These are phyloP conservation scores for Acanthopagrus latus DNA, from an alignment of 2,797 vertebrate species.

Conservation along the genomic window DNA sequence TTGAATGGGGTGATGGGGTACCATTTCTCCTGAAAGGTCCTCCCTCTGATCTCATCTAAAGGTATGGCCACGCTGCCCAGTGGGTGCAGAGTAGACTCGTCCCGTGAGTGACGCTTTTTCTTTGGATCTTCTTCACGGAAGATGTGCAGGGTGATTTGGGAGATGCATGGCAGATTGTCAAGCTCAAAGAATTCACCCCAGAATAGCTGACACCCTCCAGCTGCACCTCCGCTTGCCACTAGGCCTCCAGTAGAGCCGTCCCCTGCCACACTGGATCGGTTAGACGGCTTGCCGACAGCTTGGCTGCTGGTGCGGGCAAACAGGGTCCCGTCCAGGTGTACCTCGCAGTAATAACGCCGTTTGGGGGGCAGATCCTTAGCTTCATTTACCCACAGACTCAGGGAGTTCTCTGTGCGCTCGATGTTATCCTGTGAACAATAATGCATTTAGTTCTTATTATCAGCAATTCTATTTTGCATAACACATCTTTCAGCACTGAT, in stretches of 20 bases:
- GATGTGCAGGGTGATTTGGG: constrained; percentile 88
- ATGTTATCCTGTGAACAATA: constrained; percentile 88
- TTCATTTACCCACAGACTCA: constrained; percentile 94
- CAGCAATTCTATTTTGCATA: not conserved
- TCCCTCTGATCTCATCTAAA: constrained; percentile 82
- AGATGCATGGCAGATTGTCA: constrained; percentile 87
- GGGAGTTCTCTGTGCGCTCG: constrained; percentile 90
- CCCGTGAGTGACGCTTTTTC: constrained; percentile 84
- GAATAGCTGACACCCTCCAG: constrained; percentile 87
- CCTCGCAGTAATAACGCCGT: constrained; percentile 86
- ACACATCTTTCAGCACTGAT: not conserved
- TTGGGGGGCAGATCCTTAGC: constrained; percentile 90
- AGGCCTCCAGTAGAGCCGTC: constrained; percentile 67
- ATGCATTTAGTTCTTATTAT: not conserved
- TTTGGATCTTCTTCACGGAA: constrained; percentile 88
- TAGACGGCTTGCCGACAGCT: constrained; percentile 73
- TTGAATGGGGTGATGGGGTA: constrained; percentile 86
- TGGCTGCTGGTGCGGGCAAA: constrained; percentile 91
- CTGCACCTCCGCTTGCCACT: constrained; percentile 56
- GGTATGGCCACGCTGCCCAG: constrained; percentile 87
- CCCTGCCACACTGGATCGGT: constrained; percentile 66
- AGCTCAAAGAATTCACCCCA: constrained; percentile 96
- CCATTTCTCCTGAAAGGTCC: constrained; percentile 91
- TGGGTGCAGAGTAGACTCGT: constrained; percentile 75
- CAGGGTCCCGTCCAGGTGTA: constrained; percentile 90